Conservation (phyloP, 2,113 vertebrate species). For the Cettia cetti region DNA sequence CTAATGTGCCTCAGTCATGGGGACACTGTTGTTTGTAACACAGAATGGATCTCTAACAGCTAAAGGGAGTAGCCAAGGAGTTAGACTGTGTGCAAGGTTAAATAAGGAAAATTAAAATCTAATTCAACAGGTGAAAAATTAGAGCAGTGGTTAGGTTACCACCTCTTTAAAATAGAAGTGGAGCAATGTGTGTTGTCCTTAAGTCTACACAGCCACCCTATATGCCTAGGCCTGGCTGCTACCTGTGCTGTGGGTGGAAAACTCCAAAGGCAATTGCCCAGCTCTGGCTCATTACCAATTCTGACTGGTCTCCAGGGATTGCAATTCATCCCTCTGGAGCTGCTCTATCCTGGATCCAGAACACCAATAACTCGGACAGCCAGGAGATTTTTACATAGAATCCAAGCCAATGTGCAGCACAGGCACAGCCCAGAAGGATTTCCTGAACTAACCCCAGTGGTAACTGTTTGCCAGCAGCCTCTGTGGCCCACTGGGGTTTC, state of each 20-base stretch:
- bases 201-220: not conserved
- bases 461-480: not conserved
- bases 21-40: not conserved
- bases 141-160: not conserved
- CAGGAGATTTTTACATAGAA: not conserved
- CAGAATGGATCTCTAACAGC: not conserved
- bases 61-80: not conserved
- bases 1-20: not conserved
- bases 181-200: accelerated
- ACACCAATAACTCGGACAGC: accelerated
- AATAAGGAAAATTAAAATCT: not conserved
- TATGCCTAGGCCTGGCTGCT: too few species aligned
- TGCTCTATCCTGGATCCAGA: accelerated
- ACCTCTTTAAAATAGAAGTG: not conserved
- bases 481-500: not conserved
- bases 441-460: not conserved
- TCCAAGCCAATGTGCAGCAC: not conserved
- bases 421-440: not conserved
- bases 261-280: accelerated
- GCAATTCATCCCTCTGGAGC: too few species aligned
- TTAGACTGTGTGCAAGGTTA: not conserved
- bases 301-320: accelerated
- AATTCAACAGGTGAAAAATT: not conserved
- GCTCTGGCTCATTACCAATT: accelerated
- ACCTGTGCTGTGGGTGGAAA: not conserved